Percentiles rank a stretch among this genome's conserved stretches.
Conservation (phyloP, 2,797 vertebrate species). For the Xenopus petersii region DNA sequence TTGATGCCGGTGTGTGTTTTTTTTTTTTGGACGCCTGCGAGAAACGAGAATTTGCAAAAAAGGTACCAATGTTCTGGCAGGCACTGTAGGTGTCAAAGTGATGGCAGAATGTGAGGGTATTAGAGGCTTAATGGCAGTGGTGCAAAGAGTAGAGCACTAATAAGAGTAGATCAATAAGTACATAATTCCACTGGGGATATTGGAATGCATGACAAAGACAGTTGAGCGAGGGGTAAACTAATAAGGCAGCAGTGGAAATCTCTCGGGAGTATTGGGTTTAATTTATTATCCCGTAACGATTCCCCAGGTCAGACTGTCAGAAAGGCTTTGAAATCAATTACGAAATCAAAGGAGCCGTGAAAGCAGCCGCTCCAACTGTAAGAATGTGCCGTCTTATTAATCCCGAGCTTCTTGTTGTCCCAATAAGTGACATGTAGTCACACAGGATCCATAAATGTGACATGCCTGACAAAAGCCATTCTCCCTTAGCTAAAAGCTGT, state of each 20-base stretch:
- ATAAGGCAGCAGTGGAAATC: neutral
- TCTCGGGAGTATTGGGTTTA: neutral
- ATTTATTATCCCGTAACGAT: neutral
- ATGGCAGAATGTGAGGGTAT: no score
- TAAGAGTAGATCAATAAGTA: no score
- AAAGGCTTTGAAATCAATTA: neutral
- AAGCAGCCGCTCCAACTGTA: neutral
- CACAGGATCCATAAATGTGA: neutral
- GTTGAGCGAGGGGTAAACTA: neutral
- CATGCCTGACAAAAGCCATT: neutral
- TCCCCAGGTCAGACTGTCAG: neutral
- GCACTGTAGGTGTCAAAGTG: no score
- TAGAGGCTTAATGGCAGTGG: no score
- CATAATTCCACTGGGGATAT: no score
- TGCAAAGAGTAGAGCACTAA: no score
- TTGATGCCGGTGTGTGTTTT: no score
- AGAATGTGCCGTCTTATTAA: neutral
- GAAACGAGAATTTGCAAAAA: no score
- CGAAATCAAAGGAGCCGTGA: neutral
- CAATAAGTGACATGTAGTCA: neutral
- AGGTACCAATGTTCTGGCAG: no score
- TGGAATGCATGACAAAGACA: no score
- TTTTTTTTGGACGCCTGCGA: no score
- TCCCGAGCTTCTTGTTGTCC: neutral
- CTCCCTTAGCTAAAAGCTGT: neutral